A percentile compares a stretch with the other conserved stretches of the same genome.
Evolutionary conservation across 2,797 vertebrate species (phyloP).

Genomic region (Rhyacichthys aspro): DNA sequence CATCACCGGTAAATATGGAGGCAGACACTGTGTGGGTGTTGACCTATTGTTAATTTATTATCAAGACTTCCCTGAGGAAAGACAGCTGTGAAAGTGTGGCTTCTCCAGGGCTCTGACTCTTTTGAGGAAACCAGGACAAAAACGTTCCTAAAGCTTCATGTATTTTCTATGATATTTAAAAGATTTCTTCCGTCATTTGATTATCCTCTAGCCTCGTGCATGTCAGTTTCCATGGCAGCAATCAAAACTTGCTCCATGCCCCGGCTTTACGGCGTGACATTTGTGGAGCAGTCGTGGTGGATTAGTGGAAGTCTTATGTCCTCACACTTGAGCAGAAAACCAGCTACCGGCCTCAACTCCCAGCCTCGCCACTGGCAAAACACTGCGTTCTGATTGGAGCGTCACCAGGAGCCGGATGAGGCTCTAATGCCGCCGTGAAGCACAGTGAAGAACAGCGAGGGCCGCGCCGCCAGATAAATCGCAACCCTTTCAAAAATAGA

Average conservation of each 20-base stretch:
- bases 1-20: too few relatives aligned
- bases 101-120: too few relatives aligned
- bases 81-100: too few relatives aligned
- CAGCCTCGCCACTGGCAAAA: constrained; percentile 57
- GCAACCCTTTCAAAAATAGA: constrained; percentile 65
- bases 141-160: constrained; percentile 29
- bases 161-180: too few relatives aligned
- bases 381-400: constrained; percentile 57
- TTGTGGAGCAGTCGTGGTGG: constrained; percentile 37
- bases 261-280: constrained; percentile 50
- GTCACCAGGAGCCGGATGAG: constrained; percentile 67
- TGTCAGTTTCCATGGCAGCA: constrained; percentile 51
- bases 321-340: constrained; percentile 58
- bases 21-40: too few relatives aligned
- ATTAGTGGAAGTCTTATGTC: constrained; percentile 61
- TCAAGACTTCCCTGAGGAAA: too few relatives aligned
- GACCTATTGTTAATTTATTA: too few relatives aligned
- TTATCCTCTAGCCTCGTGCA: constrained; percentile 32
- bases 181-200: constrained; percentile 20
- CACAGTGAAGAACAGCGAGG: constrained; percentile 59
- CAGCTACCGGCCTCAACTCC: constrained; percentile 66
- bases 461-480: constrained; percentile 63
- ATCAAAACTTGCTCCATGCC: constrained; percentile 40
- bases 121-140: constrained; percentile 19
- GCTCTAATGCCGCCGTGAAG: constrained; percentile 66